These are phyloP conservation scores for Leucophora obtusa DNA, from an alignment of 2,888 invertebrate species.

Conservation along the genomic window DNA sequence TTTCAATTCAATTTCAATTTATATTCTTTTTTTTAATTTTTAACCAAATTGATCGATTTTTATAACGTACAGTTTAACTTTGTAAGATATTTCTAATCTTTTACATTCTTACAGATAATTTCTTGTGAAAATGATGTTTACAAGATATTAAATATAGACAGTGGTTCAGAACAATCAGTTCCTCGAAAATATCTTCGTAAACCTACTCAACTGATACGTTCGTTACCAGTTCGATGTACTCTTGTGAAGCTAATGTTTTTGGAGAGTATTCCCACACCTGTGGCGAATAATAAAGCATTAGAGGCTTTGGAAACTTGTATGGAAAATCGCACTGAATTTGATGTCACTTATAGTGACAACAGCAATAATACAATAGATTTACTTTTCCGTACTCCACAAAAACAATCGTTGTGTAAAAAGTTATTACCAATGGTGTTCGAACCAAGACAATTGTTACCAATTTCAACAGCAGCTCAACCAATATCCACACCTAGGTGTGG, in stretches of 20 bases:
- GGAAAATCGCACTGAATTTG: slow-evolving; percentile 62
- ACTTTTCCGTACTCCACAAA: slow-evolving; percentile 59
- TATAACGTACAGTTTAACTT: too few relatives aligned
- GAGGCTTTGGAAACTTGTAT: slow-evolving; percentile 61
- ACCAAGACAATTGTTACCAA: slow-evolving; percentile 19
- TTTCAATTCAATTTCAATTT: too few relatives aligned
- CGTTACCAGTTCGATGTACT: slow-evolving; percentile 64
- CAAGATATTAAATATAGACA: slow-evolving; percentile 66
- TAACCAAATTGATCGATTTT: too few relatives aligned
- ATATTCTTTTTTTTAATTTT: too few relatives aligned
- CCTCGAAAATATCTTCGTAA: slow-evolving; percentile 54
- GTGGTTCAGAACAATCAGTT: slow-evolving; percentile 53
- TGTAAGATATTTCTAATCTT: not conserved
- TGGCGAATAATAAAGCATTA: slow-evolving; percentile 66
- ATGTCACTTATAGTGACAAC: slow-evolving; percentile 56
- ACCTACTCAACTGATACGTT: slow-evolving; percentile 65
- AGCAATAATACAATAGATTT: slow-evolving; percentile 62
- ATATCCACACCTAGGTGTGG: not conserved
- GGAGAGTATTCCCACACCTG: slow-evolving; percentile 63
- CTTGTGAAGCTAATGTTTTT: slow-evolving; percentile 65
- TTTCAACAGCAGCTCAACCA: not conserved
- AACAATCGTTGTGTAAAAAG: slow-evolving; percentile 67
- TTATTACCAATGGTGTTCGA: slow-evolving; percentile 67
- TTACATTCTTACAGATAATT: slow-evolving; percentile 34
- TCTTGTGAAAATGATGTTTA: slow-evolving; percentile 17